Percentiles rank a stretch among this genome's conserved stretches.
phyloP scores from a whole-genome alignment of 2,797 vertebrate species.

The Chelidonichthys spinosus region DNA sequence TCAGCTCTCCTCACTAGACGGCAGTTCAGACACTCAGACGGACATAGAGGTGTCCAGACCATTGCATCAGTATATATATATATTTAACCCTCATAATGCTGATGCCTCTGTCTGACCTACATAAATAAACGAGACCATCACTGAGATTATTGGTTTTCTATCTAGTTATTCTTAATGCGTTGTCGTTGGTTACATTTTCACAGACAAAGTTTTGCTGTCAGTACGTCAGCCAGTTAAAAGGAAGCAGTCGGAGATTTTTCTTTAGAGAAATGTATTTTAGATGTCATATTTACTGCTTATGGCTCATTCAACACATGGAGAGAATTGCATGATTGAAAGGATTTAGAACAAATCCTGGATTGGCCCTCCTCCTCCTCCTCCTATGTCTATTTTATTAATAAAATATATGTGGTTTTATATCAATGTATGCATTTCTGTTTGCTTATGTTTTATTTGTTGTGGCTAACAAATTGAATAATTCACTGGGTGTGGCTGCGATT shows the following conservation, averaged over 20 bases:
- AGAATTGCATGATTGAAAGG: too few species aligned
- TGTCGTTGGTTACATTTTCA: background rate
- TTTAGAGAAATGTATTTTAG: background rate
- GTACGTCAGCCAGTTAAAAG: background rate
- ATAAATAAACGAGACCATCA: background rate
- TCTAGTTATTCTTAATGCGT: background rate
- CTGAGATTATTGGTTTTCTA: background rate
- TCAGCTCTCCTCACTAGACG: constrained; percentile 60
- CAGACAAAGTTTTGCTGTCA: background rate
- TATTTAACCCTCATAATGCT: background rate
- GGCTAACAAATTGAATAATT: background rate
- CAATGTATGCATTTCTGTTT: background rate
- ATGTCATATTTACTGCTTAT: background rate
- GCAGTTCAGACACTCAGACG: constrained; percentile 42
- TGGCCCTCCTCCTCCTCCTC: background rate
- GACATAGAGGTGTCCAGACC: constrained; percentile 21
- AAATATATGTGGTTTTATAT: background rate
- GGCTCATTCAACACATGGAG: background rate
- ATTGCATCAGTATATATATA: constrained; percentile 9
- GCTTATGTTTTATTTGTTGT: too few species aligned
- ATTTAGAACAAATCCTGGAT: background rate
- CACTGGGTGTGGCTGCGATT: background rate
- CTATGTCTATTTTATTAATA: background rate
- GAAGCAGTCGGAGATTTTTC: background rate
- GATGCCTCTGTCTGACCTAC: background rate